These are phyloP conservation scores for Rhinichthys klamathensis DNA, from an alignment of 2,113 vertebrate genomes.

Conservation along the genomic window DNA sequence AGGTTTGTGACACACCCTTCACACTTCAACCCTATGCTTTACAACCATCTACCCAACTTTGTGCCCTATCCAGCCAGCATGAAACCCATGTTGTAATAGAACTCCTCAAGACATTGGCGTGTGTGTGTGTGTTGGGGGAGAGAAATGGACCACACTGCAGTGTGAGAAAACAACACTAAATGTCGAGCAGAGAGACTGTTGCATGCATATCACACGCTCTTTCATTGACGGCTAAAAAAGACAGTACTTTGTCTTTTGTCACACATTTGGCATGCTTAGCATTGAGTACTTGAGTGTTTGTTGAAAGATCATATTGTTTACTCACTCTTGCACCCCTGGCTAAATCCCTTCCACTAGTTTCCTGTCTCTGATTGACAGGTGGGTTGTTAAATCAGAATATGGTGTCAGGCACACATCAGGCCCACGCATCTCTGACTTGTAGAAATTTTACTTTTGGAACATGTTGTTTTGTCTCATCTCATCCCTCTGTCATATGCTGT, in stretches of 20 bases:
- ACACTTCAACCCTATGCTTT: constrained; percentile 63
- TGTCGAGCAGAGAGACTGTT: neutral
- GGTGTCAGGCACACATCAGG: neutral
- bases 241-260: neutral
- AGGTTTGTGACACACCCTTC: constrained; percentile 34
- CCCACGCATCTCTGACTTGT: neutral
- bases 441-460: neutral
- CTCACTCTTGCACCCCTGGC: neutral
- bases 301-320: constrained; percentile 1
- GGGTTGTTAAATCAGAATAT: neutral
- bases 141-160: constrained; percentile 66
- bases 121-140: constrained; percentile 37
- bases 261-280: neutral
- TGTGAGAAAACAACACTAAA: constrained; percentile 63
- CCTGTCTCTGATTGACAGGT: constrained; percentile 6
- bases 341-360: neutral
- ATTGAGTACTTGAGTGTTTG: neutral
- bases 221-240: neutral
- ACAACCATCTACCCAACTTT: constrained; percentile 61
- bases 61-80: constrained; percentile 54
- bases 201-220: neutral
- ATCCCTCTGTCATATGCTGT: too few relatives aligned
- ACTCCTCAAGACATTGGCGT: neutral
- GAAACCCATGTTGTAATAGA: constrained; percentile 47
- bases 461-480: neutral